Conservation (phyloP, 2,888 invertebrate genomes). For the Teleiodes luculella region DNA sequence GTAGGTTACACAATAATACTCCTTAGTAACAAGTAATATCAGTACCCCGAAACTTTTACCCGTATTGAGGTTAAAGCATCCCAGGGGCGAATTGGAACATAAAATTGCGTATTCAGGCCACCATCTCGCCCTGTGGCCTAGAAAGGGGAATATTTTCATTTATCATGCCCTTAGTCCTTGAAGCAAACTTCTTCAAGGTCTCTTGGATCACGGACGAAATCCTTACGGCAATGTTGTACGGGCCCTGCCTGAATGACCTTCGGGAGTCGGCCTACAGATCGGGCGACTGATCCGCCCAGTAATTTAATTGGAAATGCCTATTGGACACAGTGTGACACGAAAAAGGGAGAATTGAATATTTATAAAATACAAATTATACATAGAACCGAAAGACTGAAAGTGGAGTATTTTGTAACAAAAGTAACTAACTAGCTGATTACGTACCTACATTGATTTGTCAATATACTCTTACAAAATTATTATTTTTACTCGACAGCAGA, state of each 20-base stretch:
- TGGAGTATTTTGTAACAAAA: too few relatives aligned
- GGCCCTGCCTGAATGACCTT: constrained; percentile 41
- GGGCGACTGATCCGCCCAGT: constrained; percentile 37
- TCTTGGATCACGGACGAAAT: constrained; percentile 54
- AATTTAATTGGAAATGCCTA: background rate
- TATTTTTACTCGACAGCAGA: too few relatives aligned
- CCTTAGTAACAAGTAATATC: background rate
- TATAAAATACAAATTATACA: too few relatives aligned
- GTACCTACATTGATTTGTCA: too few relatives aligned
- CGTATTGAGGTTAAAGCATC: constrained; percentile 3
- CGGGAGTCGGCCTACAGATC: constrained; percentile 37
- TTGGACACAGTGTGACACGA: background rate
- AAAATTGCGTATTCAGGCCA: constrained; percentile 52
- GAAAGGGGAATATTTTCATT: constrained; percentile 64
- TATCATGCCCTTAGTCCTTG: constrained; percentile 64
- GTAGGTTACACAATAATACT: background rate
- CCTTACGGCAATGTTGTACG: constrained; percentile 50
- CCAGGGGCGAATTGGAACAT: constrained; percentile 23
- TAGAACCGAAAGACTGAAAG: too few relatives aligned
- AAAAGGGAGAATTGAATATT: background rate
- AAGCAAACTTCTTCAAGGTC: constrained; percentile 62
- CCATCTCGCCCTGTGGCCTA: constrained; percentile 49
- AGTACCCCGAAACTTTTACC: background rate
- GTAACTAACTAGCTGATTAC: too few relatives aligned
- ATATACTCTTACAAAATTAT: too few relatives aligned